Evolutionary conservation across 2,888 invertebrate genomes (phyloP).

Genomic region (Alentia gelatinosa): DNA sequence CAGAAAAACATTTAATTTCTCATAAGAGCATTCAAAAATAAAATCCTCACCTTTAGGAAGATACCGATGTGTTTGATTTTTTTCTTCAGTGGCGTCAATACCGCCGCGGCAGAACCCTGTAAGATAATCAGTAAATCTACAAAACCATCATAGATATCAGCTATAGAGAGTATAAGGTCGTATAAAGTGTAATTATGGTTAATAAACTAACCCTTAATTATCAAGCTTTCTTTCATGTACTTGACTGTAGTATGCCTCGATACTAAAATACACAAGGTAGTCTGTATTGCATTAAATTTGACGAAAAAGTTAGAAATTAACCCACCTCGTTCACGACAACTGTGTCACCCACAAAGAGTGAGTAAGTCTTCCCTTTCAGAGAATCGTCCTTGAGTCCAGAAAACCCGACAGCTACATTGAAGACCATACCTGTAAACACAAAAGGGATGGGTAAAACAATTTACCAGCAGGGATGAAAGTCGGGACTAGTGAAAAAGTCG

Average conservation of each 20-base stretch:
- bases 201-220: no score
- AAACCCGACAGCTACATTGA: constrained; percentile 96
- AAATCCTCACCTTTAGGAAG: constrained; percentile 89
- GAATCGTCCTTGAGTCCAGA: constrained; percentile 91
- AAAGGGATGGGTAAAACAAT: not conserved
- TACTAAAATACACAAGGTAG: no score
- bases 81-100: constrained; percentile 93
- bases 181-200: no score
- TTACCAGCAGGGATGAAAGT: no score
- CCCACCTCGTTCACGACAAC: constrained; percentile 93
- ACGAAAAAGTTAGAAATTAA: constrained; percentile 2
- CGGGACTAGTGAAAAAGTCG: no score
- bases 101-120: constrained; percentile 85
- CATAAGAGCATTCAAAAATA: no score
- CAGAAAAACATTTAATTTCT: no score
- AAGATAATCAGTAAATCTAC: not conserved
- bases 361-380: constrained; percentile 90
- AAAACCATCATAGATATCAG: no score
- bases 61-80: constrained; percentile 97
- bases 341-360: constrained; percentile 97
- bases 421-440: constrained; percentile 88
- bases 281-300: no score
- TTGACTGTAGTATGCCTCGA: no score
- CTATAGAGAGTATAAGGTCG: no score
- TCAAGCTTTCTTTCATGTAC: no score